phyloP scores from a whole-genome alignment of 2,888 invertebrate species.

The Bursaphelenchus okinawaensis region DNA sequence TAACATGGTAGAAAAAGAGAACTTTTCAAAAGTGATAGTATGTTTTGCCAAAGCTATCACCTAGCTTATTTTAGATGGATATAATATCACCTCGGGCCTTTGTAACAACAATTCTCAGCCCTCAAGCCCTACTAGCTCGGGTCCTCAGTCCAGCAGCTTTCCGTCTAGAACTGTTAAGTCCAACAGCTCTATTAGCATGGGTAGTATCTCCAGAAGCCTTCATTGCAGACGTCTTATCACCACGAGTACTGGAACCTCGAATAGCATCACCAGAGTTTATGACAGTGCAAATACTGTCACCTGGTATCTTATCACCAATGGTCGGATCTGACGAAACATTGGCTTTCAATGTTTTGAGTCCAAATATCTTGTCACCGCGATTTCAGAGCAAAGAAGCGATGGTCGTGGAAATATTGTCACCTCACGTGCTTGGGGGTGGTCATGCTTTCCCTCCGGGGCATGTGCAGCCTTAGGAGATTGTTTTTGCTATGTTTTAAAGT shows the following conservation, averaged over 20 bases:
- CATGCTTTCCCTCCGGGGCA: not conserved
- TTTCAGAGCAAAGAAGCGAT: not conserved
- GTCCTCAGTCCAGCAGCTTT: not conserved
- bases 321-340: not conserved
- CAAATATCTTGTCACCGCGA: not conserved
- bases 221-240: not conserved
- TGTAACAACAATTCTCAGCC: not conserved
- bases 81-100: slow-evolving; percentile 1
- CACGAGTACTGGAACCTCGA: not conserved
- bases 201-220: not conserved
- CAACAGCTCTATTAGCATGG: not conserved
- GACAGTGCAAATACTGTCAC: not conserved
- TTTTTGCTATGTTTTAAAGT: too few relatives aligned
- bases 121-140: slow-evolving; percentile 1
- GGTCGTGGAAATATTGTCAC: slow-evolving; percentile 1
- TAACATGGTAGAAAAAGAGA: too few relatives aligned
- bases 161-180: not conserved
- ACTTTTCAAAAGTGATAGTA: too few relatives aligned
- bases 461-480: too few relatives aligned
- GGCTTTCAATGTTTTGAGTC: not conserved
- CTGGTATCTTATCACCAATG: not conserved
- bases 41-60: too few relatives aligned
- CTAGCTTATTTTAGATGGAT: not conserved
- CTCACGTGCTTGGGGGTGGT: slow-evolving; percentile 5
- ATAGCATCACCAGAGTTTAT: not conserved